phyloP scores from a whole-genome alignment of 2,113 vertebrate genomes.

The Rhinoderma darwinii region DNA sequence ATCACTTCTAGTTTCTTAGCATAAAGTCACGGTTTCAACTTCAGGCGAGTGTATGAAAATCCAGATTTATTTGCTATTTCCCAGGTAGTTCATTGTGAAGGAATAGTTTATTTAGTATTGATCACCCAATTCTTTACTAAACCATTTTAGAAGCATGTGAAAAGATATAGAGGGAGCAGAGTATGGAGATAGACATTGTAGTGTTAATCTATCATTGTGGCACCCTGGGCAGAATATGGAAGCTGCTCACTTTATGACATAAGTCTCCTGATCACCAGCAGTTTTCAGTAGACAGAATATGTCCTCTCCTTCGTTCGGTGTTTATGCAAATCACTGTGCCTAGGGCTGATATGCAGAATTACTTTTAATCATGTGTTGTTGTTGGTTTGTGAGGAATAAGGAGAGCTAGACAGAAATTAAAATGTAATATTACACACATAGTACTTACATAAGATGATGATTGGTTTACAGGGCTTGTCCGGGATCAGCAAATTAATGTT shows the following conservation, averaged over 20 bases:
- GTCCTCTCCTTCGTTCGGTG: constrained; percentile 5
- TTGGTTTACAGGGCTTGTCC: too few relatives aligned
- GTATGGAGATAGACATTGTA: background rate
- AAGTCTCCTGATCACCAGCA: constrained; percentile 31
- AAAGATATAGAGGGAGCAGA: background rate
- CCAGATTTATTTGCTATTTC: background rate
- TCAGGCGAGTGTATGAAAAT: background rate
- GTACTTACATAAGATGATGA: background rate
- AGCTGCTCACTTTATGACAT: background rate
- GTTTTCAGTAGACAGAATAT: constrained; percentile 41
- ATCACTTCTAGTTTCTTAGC: background rate
- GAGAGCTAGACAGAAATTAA: background rate
- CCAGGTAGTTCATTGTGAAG: background rate
- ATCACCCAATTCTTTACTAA: background rate
- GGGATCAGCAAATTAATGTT: too few relatives aligned
- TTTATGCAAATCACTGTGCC: constrained; percentile 48
- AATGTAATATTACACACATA: background rate
- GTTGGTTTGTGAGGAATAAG: constrained; percentile 28
- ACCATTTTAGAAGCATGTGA: background rate
- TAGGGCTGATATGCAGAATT: constrained; percentile 48
- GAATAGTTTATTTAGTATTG: constrained; percentile 2
- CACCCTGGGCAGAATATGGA: constrained; percentile 34
- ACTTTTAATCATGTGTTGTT: constrained; percentile 47
- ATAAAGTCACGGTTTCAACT: background rate
- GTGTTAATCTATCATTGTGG: constrained; percentile 19